Evolutionary conservation across 2,797 vertebrate genomes (phyloP).

Genomic region (Spinus pinus): DNA sequence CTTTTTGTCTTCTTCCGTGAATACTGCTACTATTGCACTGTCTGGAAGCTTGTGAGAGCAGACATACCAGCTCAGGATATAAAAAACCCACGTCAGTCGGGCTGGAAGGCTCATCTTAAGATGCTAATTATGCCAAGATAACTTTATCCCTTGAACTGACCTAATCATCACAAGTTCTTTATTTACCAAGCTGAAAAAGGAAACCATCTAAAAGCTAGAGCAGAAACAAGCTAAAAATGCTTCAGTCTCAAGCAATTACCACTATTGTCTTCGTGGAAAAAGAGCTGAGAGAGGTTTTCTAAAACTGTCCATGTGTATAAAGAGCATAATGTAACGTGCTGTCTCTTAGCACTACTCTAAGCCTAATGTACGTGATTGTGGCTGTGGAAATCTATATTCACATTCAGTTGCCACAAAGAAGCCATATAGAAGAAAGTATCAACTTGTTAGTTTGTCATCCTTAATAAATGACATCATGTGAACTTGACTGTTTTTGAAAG

Average conservation of each 20-base stretch:
- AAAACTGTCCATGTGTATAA: conserved; percentile 53
- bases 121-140: conserved; percentile 59
- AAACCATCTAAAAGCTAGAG: conserved; percentile 29
- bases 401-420: neutral
- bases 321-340: conserved; percentile 26
- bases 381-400: neutral
- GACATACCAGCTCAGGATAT: neutral
- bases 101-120: conserved; percentile 53
- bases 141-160: conserved; percentile 62
- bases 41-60: conserved; percentile 27
- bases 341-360: conserved; percentile 32
- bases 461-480: neutral
- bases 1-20: neutral
- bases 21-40: neutral
- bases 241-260: conserved; percentile 56
- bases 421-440: neutral
- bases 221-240: conserved; percentile 57
- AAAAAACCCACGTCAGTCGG: conserved; percentile 1
- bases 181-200: conserved; percentile 59
- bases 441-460: neutral
- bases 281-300: conserved; percentile 62
- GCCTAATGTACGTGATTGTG: neutral
- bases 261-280: conserved; percentile 52
- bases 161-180: conserved; percentile 62
- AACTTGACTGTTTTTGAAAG: neutral